Evolutionary conservation across 2,888 invertebrate species (phyloP).

Genomic region (Ochropleura plecta): DNA sequence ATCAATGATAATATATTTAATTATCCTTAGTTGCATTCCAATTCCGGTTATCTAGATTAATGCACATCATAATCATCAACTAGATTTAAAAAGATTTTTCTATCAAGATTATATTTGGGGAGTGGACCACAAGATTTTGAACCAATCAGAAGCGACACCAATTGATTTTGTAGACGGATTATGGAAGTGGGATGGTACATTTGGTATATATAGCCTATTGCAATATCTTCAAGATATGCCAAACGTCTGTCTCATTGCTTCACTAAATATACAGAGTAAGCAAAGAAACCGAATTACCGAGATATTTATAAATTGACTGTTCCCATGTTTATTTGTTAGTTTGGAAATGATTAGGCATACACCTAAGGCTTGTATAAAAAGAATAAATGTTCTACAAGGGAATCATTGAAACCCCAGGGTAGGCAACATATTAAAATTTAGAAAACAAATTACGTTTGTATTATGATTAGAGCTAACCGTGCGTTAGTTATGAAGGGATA

Average conservation of each 20-base stretch:
- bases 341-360: too few species aligned
- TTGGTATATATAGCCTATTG: neutral
- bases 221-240: neutral
- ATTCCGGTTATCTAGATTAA: constrained; percentile 2
- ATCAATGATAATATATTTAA: constrained; percentile 13
- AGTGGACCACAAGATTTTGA: neutral
- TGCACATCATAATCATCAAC: neutral
- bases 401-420: neutral
- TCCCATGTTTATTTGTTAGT: too few species aligned
- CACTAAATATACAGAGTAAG: neutral
- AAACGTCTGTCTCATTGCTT: neutral
- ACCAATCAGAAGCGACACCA: constrained; percentile 10
- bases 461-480: neutral
- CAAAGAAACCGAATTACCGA: neutral
- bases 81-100: neutral
- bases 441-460: too few species aligned
- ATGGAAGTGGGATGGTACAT: constrained; percentile 3
- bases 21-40: neutral
- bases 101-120: neutral
- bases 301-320: neutral
- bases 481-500: neutral
- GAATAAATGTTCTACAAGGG: neutral
- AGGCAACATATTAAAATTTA: neutral
- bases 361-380: neutral
- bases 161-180: neutral